phyloP scores from a whole-genome alignment of 2,888 invertebrate genomes.

The Tenodera sinensis region DNA sequence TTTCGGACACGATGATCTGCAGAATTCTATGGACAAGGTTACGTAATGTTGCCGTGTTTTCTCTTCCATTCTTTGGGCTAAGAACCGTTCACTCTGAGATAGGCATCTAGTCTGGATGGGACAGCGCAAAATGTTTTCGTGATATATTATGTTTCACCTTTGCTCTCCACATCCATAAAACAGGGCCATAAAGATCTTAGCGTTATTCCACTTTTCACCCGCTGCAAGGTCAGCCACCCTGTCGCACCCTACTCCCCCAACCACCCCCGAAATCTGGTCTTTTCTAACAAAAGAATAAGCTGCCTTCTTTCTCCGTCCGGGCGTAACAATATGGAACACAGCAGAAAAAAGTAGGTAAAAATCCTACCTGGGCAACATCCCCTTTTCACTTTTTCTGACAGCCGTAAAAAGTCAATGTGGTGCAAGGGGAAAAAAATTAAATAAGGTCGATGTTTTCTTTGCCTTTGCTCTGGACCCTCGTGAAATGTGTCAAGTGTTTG shows the following conservation, averaged over 20 bases:
- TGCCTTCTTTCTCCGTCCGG: not conserved
- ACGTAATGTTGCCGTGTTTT: not conserved
- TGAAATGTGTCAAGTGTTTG: constrained; percentile 13
- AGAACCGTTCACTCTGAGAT: not conserved
- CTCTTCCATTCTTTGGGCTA: not conserved
- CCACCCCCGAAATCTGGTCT: not conserved
- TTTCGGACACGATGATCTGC: not conserved
- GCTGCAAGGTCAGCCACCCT: not conserved
- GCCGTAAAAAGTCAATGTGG: constrained; percentile 23
- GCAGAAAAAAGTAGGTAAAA: not conserved
- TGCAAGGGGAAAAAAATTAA: not conserved
- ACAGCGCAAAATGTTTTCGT: not conserved
- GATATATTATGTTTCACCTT: not conserved
- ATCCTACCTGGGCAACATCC: constrained; percentile 7
- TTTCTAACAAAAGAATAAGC: not conserved
- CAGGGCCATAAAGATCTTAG: not conserved
- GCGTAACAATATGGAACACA: not conserved
- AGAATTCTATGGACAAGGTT: not conserved
- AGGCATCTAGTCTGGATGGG: not conserved
- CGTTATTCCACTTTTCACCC: not conserved
- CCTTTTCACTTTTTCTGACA: constrained; percentile 18
- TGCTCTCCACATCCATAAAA: not conserved
- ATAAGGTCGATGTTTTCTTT: not conserved
- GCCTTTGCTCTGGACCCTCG: not conserved
- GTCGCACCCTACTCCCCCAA: not conserved